Conservation (phyloP, 2,888 invertebrate genomes). For the Vannuccia rotundouncinata region DNA sequence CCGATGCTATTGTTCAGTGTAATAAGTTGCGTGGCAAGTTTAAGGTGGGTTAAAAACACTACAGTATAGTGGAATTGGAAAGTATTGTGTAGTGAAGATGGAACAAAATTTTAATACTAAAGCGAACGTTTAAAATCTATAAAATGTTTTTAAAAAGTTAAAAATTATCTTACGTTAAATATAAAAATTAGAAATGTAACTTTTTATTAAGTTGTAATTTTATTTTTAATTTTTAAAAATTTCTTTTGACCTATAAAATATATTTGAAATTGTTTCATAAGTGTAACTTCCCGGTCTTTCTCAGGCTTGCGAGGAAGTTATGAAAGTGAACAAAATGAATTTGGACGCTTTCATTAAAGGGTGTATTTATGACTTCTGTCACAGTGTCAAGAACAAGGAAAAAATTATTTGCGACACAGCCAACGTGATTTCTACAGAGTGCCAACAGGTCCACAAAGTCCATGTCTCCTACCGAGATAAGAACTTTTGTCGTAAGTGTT, state of each 20-base stretch:
- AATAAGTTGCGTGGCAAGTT: conserved; percentile 30
- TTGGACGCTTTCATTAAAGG: conserved; percentile 38
- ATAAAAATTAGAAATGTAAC: background rate
- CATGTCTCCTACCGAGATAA: conserved; percentile 42
- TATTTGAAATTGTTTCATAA: no score
- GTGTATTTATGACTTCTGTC: conserved; percentile 46
- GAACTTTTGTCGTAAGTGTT: conserved; percentile 44
- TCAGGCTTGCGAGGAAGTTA: conserved; percentile 28
- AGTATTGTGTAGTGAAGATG: no score
- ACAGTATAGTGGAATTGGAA: no score
- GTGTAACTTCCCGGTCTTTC: no score
- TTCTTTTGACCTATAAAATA: no score
- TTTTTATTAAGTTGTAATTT: background rate
- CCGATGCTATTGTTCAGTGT: conserved; percentile 39
- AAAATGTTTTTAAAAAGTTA: background rate
- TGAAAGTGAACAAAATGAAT: conserved; percentile 36
- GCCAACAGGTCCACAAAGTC: conserved; percentile 42
- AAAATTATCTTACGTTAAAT: background rate
- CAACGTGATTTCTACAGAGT: conserved; percentile 43
- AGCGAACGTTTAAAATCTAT: background rate
- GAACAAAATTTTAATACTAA: no score
- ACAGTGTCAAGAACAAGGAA: conserved; percentile 41
- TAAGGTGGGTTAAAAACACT: background rate
- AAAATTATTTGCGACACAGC: conserved; percentile 43
- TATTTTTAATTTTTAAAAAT: no score